Base-by-base conservation (phyloP, 1,140 invertebrate genomes). In the Yoshiicerus persimilis region DNA sequence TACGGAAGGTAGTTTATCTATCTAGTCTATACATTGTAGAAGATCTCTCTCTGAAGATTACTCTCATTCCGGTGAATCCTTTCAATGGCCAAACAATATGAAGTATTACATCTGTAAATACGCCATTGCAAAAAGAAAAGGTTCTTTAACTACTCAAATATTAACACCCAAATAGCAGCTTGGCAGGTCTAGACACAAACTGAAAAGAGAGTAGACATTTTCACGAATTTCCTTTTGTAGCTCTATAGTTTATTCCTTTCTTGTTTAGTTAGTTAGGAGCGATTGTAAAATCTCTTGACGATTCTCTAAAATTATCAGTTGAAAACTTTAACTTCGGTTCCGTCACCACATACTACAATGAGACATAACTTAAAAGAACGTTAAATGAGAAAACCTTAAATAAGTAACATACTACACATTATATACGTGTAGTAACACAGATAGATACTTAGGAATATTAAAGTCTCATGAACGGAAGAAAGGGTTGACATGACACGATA, bases 1-100 rank as follows among this genome's bases (percentile, higher is more conserved):
- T 20, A n/a, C 4, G 20, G 5, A 56, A 56, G 47, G 47, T n/a
- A 56, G 16, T 56, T 56, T 56, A 56, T 56, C 47, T 56, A n/a
- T 56, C 47, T 56, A 56, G 20, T 56, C 47, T n/a, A 2, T n/a
- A n/a, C n/a, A n/a, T n/a, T 5, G 0, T 56, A 56, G 9, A 70
- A 27, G 66, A 27, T 70, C 10, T 11, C 32, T 36, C 75, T 80
- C 23, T 80, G 75, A 13, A 80, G 75, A 80, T 80, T 80, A 80
- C 75, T 80, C 75, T 80, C 75, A 80, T 80, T 80, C 75, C 32
- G 75, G 13, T 80, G 75, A 80, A 80, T 80, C 75, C 32, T 80
- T 80, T 80, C 75, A 80, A 80, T 80, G 75, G 20, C 16, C 75
- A 80, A 34, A 80, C 75, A 80, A 80, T 80, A 34, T 80, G 34